A percentile compares a stretch with the other conserved stretches of the same genome.
phyloP scores from a whole-genome alignment of 2,888 invertebrate genomes.

The Lissocephala sabroskyi region DNA sequence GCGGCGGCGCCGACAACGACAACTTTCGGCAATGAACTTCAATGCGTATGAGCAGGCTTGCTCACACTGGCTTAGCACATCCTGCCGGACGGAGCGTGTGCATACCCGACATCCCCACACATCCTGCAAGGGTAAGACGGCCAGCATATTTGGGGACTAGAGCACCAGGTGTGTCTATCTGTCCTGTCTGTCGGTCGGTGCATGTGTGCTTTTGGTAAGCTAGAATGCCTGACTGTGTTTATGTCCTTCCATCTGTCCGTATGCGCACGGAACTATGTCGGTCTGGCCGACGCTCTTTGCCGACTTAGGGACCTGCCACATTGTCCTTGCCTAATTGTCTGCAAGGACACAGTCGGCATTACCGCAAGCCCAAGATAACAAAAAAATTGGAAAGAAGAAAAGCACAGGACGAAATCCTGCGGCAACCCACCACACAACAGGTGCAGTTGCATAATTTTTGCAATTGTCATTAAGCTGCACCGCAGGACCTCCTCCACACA shows the following conservation, averaged over 20 bases:
- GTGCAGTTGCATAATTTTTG: constrained; percentile 57
- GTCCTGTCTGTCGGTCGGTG: no score
- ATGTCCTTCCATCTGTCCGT: no score
- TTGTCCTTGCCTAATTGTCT: constrained; percentile 60
- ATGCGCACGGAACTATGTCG: no score
- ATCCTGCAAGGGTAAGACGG: constrained; percentile 20
- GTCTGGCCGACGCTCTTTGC: constrained; percentile 9
- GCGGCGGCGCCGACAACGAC: not conserved
- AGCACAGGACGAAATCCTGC: no score
- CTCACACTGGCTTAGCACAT: constrained; percentile 40
- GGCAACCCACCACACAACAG: constrained; percentile 25
- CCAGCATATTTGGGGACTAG: not conserved
- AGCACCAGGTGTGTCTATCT: constrained; percentile 1
- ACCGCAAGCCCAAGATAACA: no score
- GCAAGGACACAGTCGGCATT: constrained; percentile 51
- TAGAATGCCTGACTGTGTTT: no score
- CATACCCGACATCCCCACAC: constrained; percentile 9
- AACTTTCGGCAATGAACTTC: constrained; percentile 61
- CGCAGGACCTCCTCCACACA: not conserved
- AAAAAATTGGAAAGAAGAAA: no score
- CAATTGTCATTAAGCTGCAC: constrained; percentile 22
- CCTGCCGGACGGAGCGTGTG: constrained; percentile 35
- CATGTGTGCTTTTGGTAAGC: no score
- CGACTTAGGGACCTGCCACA: no score
- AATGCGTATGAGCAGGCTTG: constrained; percentile 16